Percentiles rank a stretch among this genome's conserved stretches.
phyloP scores from a whole-genome alignment of 2,113 vertebrate species.

The Dolichallabes microphthalmus region DNA sequence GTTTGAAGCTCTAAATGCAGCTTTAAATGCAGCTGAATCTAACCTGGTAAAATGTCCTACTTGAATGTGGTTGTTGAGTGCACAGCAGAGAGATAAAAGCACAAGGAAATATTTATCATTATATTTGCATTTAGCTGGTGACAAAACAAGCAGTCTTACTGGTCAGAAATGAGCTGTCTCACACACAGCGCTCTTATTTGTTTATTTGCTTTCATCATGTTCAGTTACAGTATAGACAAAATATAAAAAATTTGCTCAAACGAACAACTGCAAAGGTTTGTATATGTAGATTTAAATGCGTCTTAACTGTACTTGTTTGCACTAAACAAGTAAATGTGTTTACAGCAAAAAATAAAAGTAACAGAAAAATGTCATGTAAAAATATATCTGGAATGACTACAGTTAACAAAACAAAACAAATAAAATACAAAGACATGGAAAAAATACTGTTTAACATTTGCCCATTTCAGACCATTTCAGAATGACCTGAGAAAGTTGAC shows the following conservation, averaged over 20 bases:
- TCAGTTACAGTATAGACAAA: not conserved
- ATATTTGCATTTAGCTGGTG: slow-evolving; percentile 2
- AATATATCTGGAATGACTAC: slow-evolving; percentile 14
- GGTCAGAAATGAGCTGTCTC: not conserved
- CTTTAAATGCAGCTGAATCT: not conserved
- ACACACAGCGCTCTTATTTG: not conserved
- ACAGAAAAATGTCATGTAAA: slow-evolving; percentile 3
- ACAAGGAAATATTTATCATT: slow-evolving; percentile 4
- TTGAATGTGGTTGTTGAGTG: not conserved
- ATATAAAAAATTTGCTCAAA: not conserved
- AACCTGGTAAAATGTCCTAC: not conserved
- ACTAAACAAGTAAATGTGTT: not conserved
- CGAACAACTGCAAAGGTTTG: not conserved
- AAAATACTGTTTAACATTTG: not conserved
- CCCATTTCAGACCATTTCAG: not conserved
- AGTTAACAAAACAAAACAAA: not conserved
- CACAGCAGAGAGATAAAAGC: not conserved
- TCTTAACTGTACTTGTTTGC: not conserved
- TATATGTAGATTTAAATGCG: not conserved
- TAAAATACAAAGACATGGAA: not conserved
- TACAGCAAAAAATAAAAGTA: not conserved
- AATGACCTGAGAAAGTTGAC: not conserved
- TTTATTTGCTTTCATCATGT: slow-evolving; percentile 1
- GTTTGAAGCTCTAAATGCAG: too few species aligned
- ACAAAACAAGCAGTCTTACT: not conserved